phyloP scores from a whole-genome alignment of 2,113 vertebrate species.

The Budorcas taxicolor region DNA sequence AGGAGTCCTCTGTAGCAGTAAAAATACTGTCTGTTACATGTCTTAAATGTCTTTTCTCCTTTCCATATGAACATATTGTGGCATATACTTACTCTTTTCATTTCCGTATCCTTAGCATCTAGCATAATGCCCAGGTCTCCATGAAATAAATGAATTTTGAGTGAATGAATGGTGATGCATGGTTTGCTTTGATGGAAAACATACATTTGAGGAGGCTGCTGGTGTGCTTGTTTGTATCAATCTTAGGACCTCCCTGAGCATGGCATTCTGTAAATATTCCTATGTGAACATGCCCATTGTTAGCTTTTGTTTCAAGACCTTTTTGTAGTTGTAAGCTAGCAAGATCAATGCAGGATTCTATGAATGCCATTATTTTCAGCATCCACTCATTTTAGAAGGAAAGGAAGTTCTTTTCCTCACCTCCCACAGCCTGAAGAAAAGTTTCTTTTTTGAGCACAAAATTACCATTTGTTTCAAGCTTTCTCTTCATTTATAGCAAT shows the following conservation, averaged over 20 bases:
- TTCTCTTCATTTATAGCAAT: slow-evolving; percentile 69
- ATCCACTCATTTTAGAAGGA: slow-evolving; percentile 62
- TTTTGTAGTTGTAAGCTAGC: slow-evolving; percentile 40
- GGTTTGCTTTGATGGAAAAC: not conserved
- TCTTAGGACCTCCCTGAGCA: not conserved
- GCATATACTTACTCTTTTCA: not conserved
- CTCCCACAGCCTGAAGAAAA: slow-evolving; percentile 67
- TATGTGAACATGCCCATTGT: not conserved
- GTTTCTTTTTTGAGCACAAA: slow-evolving; percentile 69
- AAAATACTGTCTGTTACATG: not conserved
- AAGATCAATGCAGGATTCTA: slow-evolving; percentile 36
- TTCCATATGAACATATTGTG: not conserved
- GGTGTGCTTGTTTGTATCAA: not conserved
- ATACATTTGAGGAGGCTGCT: not conserved
- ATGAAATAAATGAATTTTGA: not conserved
- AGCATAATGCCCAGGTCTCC: not conserved
- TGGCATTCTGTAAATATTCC: not conserved
- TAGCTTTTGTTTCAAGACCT: slow-evolving; percentile 28
- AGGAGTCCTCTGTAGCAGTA: not conserved
- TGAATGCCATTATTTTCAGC: slow-evolving; percentile 58
- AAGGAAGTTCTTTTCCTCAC: slow-evolving; percentile 70
- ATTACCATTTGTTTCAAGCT: slow-evolving; percentile 71
- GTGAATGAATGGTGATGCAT: not conserved
- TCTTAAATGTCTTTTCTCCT: not conserved
- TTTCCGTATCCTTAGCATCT: not conserved